These are phyloP conservation scores for Craniophora ligustri DNA, from an alignment of 2,888 invertebrate genomes.

Conservation along the genomic window DNA sequence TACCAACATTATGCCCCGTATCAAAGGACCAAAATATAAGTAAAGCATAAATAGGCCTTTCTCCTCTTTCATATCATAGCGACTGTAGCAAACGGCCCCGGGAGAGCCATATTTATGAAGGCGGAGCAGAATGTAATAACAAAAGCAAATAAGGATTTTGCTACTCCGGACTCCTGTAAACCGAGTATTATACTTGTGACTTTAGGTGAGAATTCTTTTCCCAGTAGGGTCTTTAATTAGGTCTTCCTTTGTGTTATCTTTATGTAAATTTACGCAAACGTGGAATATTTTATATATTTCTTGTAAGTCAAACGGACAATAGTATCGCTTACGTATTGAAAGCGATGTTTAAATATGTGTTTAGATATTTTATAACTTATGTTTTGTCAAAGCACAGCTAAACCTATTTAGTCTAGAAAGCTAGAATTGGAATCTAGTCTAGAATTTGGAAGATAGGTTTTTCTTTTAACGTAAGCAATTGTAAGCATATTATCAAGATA, in stretches of 20 bases:
- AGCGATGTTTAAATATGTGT: slow-evolving; percentile 3
- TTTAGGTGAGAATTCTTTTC: slow-evolving; percentile 38
- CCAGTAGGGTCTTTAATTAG: slow-evolving; percentile 36
- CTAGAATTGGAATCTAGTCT: too few species aligned
- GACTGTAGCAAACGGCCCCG: slow-evolving; percentile 56
- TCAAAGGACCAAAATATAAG: slow-evolving; percentile 53
- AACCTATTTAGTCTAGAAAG: too few species aligned
- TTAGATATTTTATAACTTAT: too few species aligned
- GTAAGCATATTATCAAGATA: too few species aligned
- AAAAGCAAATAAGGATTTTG: slow-evolving; percentile 65
- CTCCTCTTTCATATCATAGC: slow-evolving; percentile 57
- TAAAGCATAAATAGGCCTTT: slow-evolving; percentile 55
- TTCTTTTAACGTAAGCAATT: too few species aligned
- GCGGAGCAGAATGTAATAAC: slow-evolving; percentile 59
- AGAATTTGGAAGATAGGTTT: too few species aligned
- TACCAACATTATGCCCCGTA: slow-evolving; percentile 37
- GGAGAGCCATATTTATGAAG: slow-evolving; percentile 63
- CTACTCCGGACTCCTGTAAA: slow-evolving; percentile 44
- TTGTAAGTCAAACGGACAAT: neutral
- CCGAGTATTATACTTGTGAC: slow-evolving; percentile 34
- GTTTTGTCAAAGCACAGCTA: too few species aligned
- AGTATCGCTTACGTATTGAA: slow-evolving; percentile 8
- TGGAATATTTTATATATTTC: slow-evolving; percentile 21
- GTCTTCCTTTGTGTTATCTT: slow-evolving; percentile 36
- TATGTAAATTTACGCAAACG: slow-evolving; percentile 29